These are phyloP conservation scores for Brachyrhaphis roseni DNA, from an alignment of 2,797 vertebrate species.

Conservation along the genomic window DNA sequence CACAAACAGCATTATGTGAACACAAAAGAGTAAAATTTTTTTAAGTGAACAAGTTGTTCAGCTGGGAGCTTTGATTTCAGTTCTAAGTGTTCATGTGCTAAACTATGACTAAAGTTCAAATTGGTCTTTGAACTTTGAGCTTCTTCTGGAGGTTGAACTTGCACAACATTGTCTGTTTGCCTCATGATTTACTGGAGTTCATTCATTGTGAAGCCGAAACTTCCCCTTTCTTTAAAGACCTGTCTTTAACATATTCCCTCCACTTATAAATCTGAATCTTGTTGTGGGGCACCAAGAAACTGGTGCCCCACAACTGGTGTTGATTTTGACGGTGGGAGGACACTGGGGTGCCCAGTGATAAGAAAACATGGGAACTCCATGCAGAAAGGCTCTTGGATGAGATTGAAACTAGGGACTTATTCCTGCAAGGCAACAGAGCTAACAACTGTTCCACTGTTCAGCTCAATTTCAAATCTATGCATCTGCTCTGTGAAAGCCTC, in stretches of 20 bases:
- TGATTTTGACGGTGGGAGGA: background rate
- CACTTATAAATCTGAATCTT: background rate
- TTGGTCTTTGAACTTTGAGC: background rate
- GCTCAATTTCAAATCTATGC: background rate
- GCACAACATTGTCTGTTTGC: background rate
- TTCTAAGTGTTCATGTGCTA: background rate
- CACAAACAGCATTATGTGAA: too few relatives aligned
- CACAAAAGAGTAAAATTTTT: background rate
- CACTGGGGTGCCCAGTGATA: background rate
- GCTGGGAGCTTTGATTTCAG: background rate
- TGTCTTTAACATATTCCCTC: background rate
- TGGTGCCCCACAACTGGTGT: too few relatives aligned
- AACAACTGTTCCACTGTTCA: background rate
- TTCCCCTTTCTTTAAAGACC: constrained; percentile 1
- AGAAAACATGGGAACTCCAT: background rate
- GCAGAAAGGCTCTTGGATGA: background rate
- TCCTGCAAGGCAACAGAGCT: background rate
- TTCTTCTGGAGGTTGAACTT: constrained; percentile 3
- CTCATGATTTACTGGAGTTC: background rate
- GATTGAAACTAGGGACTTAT: background rate
- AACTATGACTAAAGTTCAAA: background rate
- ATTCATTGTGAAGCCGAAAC: background rate
- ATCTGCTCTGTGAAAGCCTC: background rate
- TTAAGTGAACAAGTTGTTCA: background rate
- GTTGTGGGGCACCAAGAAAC: background rate